These are phyloP conservation scores for Sisyra nigra DNA, from an alignment of 2,888 invertebrate species.

Conservation along the genomic window DNA sequence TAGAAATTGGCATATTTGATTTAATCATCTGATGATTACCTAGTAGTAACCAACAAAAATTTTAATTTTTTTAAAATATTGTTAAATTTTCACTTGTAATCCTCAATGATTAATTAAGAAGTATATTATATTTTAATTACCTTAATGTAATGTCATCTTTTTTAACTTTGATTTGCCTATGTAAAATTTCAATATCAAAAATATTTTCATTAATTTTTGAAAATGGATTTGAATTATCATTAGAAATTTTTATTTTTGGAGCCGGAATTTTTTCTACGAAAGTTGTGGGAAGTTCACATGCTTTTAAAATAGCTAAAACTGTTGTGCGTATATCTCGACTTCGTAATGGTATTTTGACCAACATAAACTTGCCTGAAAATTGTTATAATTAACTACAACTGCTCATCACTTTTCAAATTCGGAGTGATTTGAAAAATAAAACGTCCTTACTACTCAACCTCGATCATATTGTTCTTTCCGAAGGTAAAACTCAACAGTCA, in stretches of 20 bases:
- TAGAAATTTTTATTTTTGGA: slow-evolving; percentile 2
- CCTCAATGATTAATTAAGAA: no score
- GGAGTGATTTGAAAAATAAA: slow-evolving; percentile 1
- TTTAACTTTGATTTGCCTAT: slow-evolving; percentile 27
- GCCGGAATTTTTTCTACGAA: slow-evolving; percentile 57
- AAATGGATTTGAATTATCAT: slow-evolving; percentile 21
- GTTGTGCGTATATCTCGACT: slow-evolving; percentile 53
- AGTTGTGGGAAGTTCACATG: slow-evolving; percentile 74
- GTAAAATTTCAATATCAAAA: slow-evolving; percentile 25
- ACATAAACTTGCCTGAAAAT: slow-evolving; percentile 46
- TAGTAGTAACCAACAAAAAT: no score
- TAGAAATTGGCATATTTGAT: no score
- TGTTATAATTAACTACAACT: background rate
- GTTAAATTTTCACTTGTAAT: no score
- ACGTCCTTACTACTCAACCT: slow-evolving; percentile 11
- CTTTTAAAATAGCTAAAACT: slow-evolving; percentile 57
- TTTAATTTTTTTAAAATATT: no score
- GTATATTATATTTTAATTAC: slow-evolving; percentile 11
- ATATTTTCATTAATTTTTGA: slow-evolving; percentile 30
- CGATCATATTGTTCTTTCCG: slow-evolving; percentile 33
- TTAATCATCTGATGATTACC: no score
- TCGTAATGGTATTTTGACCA: slow-evolving; percentile 56
- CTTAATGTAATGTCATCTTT: slow-evolving; percentile 22
- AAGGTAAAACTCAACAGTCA: slow-evolving; percentile 66
- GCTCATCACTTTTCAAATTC: background rate